phyloP scores from a whole-genome alignment of 2,888 invertebrate genomes.

The Drepana falcataria region DNA sequence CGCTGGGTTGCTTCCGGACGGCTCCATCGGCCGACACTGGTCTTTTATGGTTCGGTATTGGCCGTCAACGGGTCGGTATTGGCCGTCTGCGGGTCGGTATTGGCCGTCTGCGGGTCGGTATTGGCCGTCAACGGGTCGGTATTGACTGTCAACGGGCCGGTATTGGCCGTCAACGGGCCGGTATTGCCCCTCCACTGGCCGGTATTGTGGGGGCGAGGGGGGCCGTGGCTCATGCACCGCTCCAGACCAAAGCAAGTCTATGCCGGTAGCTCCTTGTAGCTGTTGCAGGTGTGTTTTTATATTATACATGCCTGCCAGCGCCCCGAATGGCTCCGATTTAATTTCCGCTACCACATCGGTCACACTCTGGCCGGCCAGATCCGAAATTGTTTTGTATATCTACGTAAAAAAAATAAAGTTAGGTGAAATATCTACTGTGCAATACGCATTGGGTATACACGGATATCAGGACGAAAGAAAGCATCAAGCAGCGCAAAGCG shows the following conservation, averaged over 20 bases:
- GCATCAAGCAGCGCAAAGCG: too few species aligned
- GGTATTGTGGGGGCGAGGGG: conserved; percentile 47
- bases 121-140: too few species aligned
- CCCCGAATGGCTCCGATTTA: conserved; percentile 76
- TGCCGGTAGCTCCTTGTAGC: conserved; percentile 37
- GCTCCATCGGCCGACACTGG: not conserved
- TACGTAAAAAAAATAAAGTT: conserved; percentile 22
- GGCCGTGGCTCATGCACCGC: conserved; percentile 42
- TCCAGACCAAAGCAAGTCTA: conserved; percentile 54
- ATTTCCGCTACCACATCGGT: conserved; percentile 69
- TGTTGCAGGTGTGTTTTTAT: conserved; percentile 68
- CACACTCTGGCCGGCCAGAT: conserved; percentile 56
- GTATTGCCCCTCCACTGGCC: conserved; percentile 13
- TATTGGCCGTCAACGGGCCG: too few species aligned
- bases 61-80: not conserved
- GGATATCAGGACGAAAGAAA: too few species aligned
- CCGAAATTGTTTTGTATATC: conserved; percentile 72
- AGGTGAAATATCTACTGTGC: not conserved
- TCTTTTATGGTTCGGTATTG: not conserved
- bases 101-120: not conserved
- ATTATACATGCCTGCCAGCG: conserved; percentile 81
- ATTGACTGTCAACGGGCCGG: too few species aligned
- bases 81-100: not conserved
- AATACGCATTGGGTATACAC: too few species aligned
- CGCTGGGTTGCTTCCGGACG: not conserved